Conservation (phyloP, 2,113 vertebrate species). For the Emydocephalus ijimae region DNA sequence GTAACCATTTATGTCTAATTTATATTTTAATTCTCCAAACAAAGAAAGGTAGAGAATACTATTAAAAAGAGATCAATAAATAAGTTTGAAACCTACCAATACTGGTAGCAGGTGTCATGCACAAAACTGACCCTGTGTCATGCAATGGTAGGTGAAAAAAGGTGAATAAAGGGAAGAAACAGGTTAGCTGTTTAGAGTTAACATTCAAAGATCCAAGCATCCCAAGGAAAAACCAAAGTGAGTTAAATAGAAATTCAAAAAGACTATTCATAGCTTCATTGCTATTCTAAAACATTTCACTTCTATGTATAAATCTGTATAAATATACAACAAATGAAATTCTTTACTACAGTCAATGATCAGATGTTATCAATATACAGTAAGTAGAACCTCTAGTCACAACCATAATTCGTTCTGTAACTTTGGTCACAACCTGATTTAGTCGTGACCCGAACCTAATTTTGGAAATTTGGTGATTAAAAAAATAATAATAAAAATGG, state of each 20-base stretch:
- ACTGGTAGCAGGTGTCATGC: constrained; percentile 99
- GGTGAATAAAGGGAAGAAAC: constrained; percentile 84
- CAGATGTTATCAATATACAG: background rate
- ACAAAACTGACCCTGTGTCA: constrained; percentile 99
- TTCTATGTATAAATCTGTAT: constrained; percentile 17
- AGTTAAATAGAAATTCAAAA: constrained; percentile 67
- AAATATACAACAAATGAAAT: background rate
- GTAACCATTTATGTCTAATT: constrained; percentile 50
- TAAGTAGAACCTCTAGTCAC: too few species aligned
- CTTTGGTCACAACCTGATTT: too few species aligned
- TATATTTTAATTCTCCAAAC: constrained; percentile 62
- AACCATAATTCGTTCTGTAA: too few species aligned
- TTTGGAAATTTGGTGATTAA: too few species aligned
- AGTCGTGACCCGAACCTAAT: too few species aligned
- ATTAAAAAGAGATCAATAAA: constrained; percentile 77
- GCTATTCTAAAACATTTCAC: constrained; percentile 35
- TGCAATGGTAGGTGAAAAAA: constrained; percentile 81
- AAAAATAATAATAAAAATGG: too few species aligned
- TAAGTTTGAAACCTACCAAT: constrained; percentile 97
- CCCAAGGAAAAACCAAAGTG: constrained; percentile 74
- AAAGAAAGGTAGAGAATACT: constrained; percentile 68
- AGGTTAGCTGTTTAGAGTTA: constrained; percentile 85
- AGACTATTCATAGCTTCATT: constrained; percentile 69
- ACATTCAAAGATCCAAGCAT: constrained; percentile 80
- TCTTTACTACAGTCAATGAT: background rate